phyloP scores from a whole-genome alignment of 2,888 invertebrate species.

The Seira ritae region DNA sequence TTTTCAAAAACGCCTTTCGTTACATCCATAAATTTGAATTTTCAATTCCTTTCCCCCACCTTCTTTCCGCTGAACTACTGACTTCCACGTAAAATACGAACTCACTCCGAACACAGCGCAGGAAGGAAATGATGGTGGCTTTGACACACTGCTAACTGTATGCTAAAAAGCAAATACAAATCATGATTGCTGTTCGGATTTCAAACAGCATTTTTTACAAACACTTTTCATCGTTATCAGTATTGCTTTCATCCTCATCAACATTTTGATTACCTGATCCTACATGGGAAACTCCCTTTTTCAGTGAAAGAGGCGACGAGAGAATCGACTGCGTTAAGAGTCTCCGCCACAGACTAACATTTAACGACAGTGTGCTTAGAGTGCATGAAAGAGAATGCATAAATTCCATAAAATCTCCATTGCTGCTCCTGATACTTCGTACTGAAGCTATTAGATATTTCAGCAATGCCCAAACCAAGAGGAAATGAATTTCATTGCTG shows the following conservation, averaged over 20 bases:
- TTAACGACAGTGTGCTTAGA: too few species aligned
- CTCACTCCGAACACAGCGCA: not conserved
- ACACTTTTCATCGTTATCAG: not conserved
- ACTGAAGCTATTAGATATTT: not conserved
- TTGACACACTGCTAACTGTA: not conserved
- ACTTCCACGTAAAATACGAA: constrained; percentile 3
- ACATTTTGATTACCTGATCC: constrained; percentile 16
- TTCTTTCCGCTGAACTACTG: not conserved
- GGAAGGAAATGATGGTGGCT: not conserved
- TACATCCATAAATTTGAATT: not conserved
- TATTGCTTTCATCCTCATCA: constrained; percentile 1
- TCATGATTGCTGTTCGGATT: not conserved
- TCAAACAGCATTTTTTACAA: constrained; percentile 2
- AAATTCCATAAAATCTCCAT: too few species aligned
- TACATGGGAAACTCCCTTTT: constrained; percentile 6
- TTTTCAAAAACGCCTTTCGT: not conserved
- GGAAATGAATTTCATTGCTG: constrained; percentile 17
- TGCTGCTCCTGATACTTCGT: constrained; percentile 6
- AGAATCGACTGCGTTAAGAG: not conserved
- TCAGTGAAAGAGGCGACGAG: constrained; percentile 7
- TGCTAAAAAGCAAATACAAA: not conserved
- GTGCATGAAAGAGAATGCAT: too few species aligned
- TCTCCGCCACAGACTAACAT: not conserved
- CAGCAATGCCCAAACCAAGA: constrained; percentile 15
- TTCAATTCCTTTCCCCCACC: not conserved